Conservation (phyloP, 2,113 vertebrate species). For the Atherinomorus stipes region DNA sequence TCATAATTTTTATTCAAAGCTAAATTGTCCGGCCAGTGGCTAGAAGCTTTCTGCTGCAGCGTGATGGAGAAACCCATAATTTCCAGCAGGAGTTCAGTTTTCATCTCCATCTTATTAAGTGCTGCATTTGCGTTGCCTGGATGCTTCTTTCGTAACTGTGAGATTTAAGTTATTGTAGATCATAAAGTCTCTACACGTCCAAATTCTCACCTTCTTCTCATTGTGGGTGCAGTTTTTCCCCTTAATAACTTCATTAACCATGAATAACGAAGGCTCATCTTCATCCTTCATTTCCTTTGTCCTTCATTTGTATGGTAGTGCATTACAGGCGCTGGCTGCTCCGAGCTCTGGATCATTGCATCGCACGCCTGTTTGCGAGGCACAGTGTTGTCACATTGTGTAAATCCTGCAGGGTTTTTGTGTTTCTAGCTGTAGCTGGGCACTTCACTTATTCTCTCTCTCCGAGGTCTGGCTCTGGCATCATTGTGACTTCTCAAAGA, state of each 20-base stretch:
- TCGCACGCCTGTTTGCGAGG: background rate
- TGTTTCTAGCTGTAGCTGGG: background rate
- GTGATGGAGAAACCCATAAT: no score
- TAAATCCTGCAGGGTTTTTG: background rate
- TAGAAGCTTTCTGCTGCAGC: no score
- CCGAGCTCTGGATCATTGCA: background rate
- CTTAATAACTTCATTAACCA: background rate
- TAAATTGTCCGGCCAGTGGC: no score
- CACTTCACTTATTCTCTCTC: background rate
- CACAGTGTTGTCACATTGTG: background rate
- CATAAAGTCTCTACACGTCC: no score
- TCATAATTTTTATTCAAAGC: no score
- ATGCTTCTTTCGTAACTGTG: no score
- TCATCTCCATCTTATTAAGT: no score
- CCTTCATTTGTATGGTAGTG: background rate
- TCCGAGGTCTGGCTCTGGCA: background rate
- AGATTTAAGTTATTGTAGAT: no score
- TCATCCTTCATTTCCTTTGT: background rate
- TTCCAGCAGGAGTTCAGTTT: no score
- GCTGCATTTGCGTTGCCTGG: no score
- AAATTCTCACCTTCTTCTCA: no score
- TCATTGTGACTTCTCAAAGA: conserved; percentile 35
- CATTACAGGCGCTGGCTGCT: background rate
- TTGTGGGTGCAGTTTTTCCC: no score
- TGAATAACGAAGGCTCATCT: background rate